Percentiles rank a stretch among this genome's conserved stretches.
phyloP scores from a whole-genome alignment of 2,113 vertebrate genomes.

The Pelecanus crispus region DNA sequence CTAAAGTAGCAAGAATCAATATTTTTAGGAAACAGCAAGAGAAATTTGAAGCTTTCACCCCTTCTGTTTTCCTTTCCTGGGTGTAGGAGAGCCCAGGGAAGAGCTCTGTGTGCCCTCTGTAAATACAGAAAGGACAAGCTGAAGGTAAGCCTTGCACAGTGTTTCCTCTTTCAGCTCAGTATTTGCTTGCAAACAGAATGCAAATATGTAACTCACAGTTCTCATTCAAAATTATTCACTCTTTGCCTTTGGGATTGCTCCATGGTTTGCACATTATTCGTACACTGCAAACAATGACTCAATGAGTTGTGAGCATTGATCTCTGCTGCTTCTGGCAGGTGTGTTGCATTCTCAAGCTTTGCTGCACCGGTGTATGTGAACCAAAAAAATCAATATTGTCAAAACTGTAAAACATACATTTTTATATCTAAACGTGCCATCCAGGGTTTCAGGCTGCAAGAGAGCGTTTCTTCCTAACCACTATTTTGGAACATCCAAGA shows the following conservation, averaged over 20 bases:
- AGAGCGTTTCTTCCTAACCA: neutral
- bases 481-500: neutral
- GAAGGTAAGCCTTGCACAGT: neutral
- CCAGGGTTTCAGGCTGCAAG: neutral
- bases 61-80: neutral
- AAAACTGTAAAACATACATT: neutral
- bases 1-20: neutral
- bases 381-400: neutral
- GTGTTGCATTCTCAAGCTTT: neutral
- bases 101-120: accelerated
- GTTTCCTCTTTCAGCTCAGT: neutral
- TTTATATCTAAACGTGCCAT: neutral
- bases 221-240: neutral
- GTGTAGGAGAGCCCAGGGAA: neutral
- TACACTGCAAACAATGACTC: accelerated
- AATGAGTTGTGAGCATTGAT: neutral
- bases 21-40: neutral
- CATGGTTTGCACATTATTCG: neutral
- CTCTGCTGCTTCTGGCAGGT: neutral
- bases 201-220: neutral
- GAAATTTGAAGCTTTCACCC: neutral
- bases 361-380: neutral
- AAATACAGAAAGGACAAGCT: neutral
- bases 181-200: neutral
- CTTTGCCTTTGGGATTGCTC: neutral